Evolutionary conservation across 2,888 invertebrate genomes (phyloP).

Genomic region (Mimachlamys varia): DNA sequence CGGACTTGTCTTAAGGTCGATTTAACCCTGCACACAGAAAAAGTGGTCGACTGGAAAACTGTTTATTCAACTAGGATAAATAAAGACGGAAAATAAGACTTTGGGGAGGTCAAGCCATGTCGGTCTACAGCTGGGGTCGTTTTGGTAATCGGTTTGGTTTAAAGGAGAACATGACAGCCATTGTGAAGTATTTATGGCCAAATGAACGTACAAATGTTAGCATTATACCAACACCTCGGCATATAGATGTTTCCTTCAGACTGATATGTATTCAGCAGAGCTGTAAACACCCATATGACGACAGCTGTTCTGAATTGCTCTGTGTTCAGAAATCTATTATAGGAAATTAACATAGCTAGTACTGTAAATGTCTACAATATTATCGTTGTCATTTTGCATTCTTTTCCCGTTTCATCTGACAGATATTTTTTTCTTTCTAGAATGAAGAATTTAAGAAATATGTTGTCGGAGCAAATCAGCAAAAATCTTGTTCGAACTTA

Average conservation of each 20-base stretch:
- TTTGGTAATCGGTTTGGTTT: background rate
- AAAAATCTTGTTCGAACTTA: background rate
- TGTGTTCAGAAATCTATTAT: background rate
- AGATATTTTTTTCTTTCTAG: background rate
- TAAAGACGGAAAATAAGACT: background rate
- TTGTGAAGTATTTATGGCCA: conserved; percentile 5
- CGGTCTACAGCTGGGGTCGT: background rate
- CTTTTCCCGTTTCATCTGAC: background rate
- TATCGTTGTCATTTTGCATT: background rate
- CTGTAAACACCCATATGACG: background rate
- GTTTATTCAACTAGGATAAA: conserved; percentile 8
- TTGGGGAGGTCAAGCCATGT: background rate
- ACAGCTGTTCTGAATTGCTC: background rate
- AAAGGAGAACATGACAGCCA: background rate
- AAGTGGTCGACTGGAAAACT: background rate
- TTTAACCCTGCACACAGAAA: background rate
- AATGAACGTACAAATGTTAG: background rate
- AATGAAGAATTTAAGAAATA: background rate
- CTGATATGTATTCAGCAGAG: background rate
- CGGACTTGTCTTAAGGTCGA: background rate
- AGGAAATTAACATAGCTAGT: background rate
- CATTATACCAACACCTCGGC: background rate
- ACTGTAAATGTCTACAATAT: background rate
- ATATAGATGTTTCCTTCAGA: background rate
- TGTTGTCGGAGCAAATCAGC: background rate